Percentiles rank a stretch among this genome's conserved stretches.
Conservation (phyloP, 64 coral and sea anemone species). For the Montipora cactus region DNA sequence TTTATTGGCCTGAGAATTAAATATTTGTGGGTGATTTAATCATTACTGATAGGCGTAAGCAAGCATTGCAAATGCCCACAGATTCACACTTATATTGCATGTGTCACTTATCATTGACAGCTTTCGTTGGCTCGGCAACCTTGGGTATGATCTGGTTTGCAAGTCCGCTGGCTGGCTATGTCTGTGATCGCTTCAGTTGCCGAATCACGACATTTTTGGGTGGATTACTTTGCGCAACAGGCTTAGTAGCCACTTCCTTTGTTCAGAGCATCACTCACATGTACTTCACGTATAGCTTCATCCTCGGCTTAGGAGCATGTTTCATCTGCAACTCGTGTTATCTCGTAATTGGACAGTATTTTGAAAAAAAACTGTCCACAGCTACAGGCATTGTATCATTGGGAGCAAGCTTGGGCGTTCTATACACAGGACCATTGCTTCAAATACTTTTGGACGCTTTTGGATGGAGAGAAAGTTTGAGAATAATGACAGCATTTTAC, state of each 20-base stretch:
- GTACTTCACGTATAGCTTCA: constrained; percentile 19
- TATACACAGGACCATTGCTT: constrained; percentile 17
- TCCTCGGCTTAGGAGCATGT: constrained; percentile 24
- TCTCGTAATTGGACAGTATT: constrained; percentile 50
- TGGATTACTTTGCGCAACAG: not conserved
- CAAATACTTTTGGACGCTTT: constrained; percentile 47
- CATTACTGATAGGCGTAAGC: too few species aligned
- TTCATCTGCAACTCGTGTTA: not conserved
- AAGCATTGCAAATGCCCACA: too few species aligned
- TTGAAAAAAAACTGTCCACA: constrained; percentile 19
- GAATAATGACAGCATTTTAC: constrained; percentile 1
- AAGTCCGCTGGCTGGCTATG: too few species aligned
- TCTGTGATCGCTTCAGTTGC: not conserved
- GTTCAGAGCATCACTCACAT: constrained; percentile 7
- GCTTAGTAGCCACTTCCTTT: constrained; percentile 22
- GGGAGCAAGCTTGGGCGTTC: constrained; percentile 35
- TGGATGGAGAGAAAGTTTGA: constrained; percentile 37
- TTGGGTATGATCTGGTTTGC: too few species aligned
- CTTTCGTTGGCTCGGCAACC: too few species aligned
- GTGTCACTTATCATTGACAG: too few species aligned
- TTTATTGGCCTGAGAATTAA: too few species aligned
- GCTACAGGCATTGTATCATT: constrained; percentile 27
- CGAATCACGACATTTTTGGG: not conserved
- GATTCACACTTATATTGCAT: too few species aligned
- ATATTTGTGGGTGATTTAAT: too few species aligned